Conservation (phyloP, 2,888 invertebrate genomes). For the Cotesia congregata region DNA sequence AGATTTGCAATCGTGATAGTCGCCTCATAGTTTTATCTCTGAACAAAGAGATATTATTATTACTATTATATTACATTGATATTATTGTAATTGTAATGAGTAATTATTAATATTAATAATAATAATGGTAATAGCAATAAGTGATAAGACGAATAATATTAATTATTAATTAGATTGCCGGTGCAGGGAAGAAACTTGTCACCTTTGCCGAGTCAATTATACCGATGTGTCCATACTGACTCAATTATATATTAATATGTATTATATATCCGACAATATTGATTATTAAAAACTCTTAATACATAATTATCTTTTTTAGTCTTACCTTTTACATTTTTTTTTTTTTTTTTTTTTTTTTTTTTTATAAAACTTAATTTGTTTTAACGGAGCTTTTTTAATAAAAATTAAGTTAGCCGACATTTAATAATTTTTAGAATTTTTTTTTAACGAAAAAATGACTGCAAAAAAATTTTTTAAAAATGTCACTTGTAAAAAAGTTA, state of each 20-base stretch:
- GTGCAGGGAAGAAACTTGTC: constrained; percentile 55
- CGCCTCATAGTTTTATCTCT: constrained; percentile 24
- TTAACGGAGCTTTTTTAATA: no score
- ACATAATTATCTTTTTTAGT: constrained; percentile 50
- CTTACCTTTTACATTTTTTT: no score
- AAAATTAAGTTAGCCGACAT: no score
- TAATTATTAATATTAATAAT: constrained; percentile 2
- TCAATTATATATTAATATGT: constrained; percentile 67
- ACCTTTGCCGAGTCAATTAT: constrained; percentile 66
- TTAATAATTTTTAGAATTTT: no score
- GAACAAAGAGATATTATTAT: background rate
- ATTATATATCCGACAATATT: constrained; percentile 70
- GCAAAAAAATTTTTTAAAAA: no score
- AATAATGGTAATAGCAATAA: constrained; percentile 20
- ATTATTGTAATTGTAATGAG: background rate
- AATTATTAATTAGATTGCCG: constrained; percentile 41
- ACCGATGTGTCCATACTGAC: constrained; percentile 68
- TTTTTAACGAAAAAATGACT: no score
- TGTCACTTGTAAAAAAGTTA: no score
- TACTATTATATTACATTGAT: background rate
- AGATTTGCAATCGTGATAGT: constrained; percentile 42
- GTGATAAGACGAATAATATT: constrained; percentile 30
- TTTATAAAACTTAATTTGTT: no score
- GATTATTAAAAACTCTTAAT: constrained; percentile 69
- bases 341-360: no score